Percentiles rank a stretch among this genome's conserved stretches.
Conservation (phyloP, 1,140 invertebrate genomes). For the Halictus rubicundus region DNA sequence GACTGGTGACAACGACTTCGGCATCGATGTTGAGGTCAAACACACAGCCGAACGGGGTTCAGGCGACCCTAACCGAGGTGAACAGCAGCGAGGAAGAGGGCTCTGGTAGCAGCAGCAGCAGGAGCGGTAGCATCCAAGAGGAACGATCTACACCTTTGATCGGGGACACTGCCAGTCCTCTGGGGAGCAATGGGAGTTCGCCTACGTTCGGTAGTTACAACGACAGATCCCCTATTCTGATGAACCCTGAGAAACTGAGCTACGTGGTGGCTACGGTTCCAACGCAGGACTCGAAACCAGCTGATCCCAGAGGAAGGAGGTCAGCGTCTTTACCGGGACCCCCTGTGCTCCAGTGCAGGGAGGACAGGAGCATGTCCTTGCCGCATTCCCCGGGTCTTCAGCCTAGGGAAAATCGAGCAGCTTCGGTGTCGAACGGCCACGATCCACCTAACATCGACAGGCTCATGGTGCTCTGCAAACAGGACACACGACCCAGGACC, state of each 20-base stretch:
- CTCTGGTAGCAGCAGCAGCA: constrained; percentile 73
- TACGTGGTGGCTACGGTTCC: constrained; percentile 58
- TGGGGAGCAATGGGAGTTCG: constrained; percentile 71
- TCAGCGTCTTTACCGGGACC: constrained; percentile 76
- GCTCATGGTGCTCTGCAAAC: constrained; percentile 19
- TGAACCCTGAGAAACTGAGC: constrained; percentile 74
- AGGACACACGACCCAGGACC: constrained; percentile 50
- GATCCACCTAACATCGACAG: constrained; percentile 61
- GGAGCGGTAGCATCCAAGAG: constrained; percentile 75
- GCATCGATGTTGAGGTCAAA: constrained; percentile 59
- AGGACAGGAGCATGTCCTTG: constrained; percentile 78
- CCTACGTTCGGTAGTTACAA: constrained; percentile 71
- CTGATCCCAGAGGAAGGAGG: constrained; percentile 71
- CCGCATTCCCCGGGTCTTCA: constrained; percentile 73
- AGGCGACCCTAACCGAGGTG: constrained; percentile 75
- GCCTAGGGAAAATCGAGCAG: constrained; percentile 63
- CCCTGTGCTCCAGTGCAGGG: constrained; percentile 52
- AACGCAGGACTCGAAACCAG: not conserved
- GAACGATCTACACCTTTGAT: constrained; percentile 69
- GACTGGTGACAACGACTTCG: constrained; percentile 74
- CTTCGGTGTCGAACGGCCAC: constrained; percentile 58
- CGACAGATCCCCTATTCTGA: constrained; percentile 73
- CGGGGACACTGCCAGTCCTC: constrained; percentile 58
- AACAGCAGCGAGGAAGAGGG: constrained; percentile 76
- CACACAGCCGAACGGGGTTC: constrained; percentile 17